These are phyloP conservation scores for Noctua pronuba DNA, from an alignment of 2,888 invertebrate species.

Conservation along the genomic window DNA sequence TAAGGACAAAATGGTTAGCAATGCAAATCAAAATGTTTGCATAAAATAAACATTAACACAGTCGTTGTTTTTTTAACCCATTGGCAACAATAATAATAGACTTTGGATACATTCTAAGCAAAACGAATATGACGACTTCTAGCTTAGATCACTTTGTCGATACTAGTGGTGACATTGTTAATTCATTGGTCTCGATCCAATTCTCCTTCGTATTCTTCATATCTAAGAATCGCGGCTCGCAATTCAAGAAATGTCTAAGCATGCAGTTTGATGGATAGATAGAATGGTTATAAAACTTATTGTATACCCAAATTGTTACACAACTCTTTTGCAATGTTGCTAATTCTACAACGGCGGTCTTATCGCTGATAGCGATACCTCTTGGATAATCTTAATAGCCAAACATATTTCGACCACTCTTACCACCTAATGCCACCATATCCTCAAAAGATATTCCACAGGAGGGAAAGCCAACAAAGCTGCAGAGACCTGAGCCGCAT, in stretches of 20 bases:
- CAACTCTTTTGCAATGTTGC: not conserved
- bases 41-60: slow-evolving; percentile 5
- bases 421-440: not conserved
- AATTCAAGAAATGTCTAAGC: not conserved
- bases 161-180: not conserved
- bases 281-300: not conserved
- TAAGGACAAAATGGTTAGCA: slow-evolving; percentile 6
- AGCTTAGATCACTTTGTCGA: not conserved
- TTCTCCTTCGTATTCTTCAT: slow-evolving; percentile 1
- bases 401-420: not conserved
- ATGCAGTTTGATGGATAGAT: not conserved
- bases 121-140: not conserved
- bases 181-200: slow-evolving; percentile 15
- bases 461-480: not conserved
- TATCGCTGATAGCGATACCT: not conserved
- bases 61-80: not conserved
- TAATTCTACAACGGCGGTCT: not conserved
- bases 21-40: not conserved
- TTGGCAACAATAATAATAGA: not conserved
- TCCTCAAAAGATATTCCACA: slow-evolving; percentile 1
- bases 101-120: not conserved
- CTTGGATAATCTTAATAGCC: not conserved
- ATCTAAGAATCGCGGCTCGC: not conserved
- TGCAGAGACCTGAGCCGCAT: not conserved
- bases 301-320: not conserved